Evolutionary conservation across 2,888 invertebrate genomes (phyloP).

Genomic region (Prostheceraeus crozeri): DNA sequence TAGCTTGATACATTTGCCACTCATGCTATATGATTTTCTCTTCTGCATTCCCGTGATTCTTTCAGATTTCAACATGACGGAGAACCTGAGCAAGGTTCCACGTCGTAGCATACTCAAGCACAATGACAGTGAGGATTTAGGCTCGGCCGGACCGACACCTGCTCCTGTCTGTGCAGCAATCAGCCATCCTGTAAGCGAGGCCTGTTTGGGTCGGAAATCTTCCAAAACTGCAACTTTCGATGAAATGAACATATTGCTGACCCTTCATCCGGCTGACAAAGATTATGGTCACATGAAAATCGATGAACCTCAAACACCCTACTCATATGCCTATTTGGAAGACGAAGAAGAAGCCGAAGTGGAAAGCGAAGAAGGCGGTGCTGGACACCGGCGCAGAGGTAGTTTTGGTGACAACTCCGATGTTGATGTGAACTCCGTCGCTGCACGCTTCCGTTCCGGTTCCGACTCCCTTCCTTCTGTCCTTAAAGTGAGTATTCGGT

Average conservation of each 20-base stretch:
- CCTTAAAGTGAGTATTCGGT: too few species aligned
- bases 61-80: too few species aligned
- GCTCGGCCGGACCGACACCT: too few species aligned
- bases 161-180: too few species aligned
- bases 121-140: not conserved
- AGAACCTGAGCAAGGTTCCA: conserved; percentile 2
- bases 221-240: conserved; percentile 61
- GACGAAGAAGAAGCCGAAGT: conserved; percentile 58
- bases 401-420: conserved; percentile 43
- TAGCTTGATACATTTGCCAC: too few species aligned
- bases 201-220: too few species aligned
- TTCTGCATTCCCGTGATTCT: too few species aligned
- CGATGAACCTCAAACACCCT: conserved; percentile 89
- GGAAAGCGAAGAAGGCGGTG: conserved; percentile 58
- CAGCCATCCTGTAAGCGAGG: too few species aligned
- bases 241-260: conserved; percentile 96
- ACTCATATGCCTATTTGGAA: conserved; percentile 57
- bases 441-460: too few species aligned
- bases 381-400: conserved; percentile 48
- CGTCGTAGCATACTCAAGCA: conserved; percentile 13
- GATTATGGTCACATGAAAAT: conserved; percentile 97
- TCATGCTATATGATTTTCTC: too few species aligned
- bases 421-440: too few species aligned
- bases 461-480: too few species aligned
- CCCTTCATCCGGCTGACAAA: conserved; percentile 91